Evolutionary conservation across 2,888 invertebrate genomes (phyloP).

Genomic region (Eupithecia tripunctaria): DNA sequence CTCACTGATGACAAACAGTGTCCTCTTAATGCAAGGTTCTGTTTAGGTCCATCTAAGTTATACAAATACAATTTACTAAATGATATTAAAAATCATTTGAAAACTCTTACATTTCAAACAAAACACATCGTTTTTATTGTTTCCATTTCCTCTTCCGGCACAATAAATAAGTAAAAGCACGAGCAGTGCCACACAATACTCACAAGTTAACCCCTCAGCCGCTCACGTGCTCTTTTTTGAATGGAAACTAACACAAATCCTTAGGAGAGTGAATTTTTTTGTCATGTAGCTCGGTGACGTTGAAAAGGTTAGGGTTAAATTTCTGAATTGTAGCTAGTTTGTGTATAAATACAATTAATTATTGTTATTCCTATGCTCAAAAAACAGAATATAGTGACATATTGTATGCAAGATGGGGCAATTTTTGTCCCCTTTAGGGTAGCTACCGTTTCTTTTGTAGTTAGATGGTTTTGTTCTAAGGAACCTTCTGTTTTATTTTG

Average conservation of each 20-base stretch:
- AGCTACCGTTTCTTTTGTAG: no score
- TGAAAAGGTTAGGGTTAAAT: no score
- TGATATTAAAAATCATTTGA: neutral
- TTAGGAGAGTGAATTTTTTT: neutral
- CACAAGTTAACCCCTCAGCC: neutral
- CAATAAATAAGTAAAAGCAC: neutral
- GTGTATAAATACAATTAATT: no score
- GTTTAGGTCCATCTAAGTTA: neutral
- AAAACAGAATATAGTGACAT: no score
- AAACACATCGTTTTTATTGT: neutral
- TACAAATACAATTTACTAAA: neutral
- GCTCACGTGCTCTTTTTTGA: neutral
- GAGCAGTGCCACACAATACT: neutral
- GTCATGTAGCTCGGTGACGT: neutral
- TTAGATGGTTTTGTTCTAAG: no score
- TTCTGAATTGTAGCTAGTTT: no score
- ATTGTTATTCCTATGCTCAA: no score
- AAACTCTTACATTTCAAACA: no score
- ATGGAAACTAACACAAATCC: neutral
- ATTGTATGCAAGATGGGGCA: no score
- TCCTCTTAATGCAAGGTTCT: neutral
- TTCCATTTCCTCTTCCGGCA: neutral
- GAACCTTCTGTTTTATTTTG: no score
- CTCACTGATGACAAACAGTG: no score
- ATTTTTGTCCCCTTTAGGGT: no score